phyloP scores from a whole-genome alignment of 1,140 invertebrate genomes.

The Zaprionus inermis region DNA sequence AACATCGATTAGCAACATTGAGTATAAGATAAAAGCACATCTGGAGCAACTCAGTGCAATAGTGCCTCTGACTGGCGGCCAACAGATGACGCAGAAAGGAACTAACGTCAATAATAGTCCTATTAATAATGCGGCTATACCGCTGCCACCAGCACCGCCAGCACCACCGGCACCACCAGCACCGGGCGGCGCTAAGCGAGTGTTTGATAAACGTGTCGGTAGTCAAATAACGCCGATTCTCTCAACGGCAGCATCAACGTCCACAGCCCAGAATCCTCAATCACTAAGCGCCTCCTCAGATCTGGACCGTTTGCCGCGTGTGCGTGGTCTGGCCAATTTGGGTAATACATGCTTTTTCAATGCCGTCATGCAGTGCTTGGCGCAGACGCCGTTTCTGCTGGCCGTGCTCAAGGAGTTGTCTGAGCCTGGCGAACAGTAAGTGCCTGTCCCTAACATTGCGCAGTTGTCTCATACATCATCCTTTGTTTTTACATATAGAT shows the following conservation, averaged over 20 bases:
- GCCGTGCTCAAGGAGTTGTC: conserved; percentile 89
- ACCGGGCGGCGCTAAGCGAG: conserved; percentile 71
- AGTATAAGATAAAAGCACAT: conserved; percentile 60
- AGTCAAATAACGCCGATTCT: not conserved
- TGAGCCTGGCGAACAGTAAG: conserved; percentile 87
- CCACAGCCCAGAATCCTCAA: conserved; percentile 4
- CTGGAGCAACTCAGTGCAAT: conserved; percentile 58
- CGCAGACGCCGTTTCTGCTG: conserved; percentile 93
- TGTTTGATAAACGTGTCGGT: conserved; percentile 21
- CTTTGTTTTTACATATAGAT: conserved; percentile 75
- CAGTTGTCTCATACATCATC: not conserved
- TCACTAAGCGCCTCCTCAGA: conserved; percentile 10
- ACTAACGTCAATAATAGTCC: conserved; percentile 18
- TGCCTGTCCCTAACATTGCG: too few species aligned
- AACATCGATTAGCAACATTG: conserved; percentile 58
- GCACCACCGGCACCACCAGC: conserved; percentile 49
- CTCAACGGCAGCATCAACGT: not conserved
- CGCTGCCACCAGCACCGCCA: conserved; percentile 57
- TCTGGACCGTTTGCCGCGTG: conserved; percentile 84
- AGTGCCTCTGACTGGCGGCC: conserved; percentile 47
- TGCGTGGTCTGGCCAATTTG: conserved; percentile 92
- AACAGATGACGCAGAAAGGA: conserved; percentile 10
- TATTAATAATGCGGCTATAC: conserved; percentile 39
- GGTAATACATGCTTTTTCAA: conserved; percentile 99
- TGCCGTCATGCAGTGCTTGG: conserved; percentile 96